Evolutionary conservation across 92 coral and sea anemone species (phyloP).

Genomic region (Pocillopora grandis): DNA sequence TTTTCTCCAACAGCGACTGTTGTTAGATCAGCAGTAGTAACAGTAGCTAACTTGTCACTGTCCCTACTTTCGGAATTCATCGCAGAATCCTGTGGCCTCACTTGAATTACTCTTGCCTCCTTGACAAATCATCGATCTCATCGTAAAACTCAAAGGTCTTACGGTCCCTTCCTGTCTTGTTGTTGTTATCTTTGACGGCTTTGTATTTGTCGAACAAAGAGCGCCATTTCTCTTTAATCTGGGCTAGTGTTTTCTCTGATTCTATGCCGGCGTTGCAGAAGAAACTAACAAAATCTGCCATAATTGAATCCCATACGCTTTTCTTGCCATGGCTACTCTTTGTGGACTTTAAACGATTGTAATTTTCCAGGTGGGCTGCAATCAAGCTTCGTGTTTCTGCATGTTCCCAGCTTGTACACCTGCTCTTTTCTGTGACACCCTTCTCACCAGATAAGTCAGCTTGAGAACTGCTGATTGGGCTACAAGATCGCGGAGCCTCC

Average conservation of each 20-base stretch:
- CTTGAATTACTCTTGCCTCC: slow-evolving; percentile 1
- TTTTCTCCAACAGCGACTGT: too few species aligned
- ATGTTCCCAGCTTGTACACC: slow-evolving; percentile 23
- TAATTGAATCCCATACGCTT: slow-evolving; percentile 4
- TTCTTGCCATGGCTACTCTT: slow-evolving; percentile 25
- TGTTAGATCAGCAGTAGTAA: too few species aligned
- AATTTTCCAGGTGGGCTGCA: background rate
- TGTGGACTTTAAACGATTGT: slow-evolving; percentile 6
- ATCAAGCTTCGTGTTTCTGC: slow-evolving; percentile 19
- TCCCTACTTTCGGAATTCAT: slow-evolving; percentile 6
- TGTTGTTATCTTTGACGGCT: slow-evolving; percentile 5
- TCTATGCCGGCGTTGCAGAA: slow-evolving; percentile 1
- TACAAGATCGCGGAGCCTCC: too few species aligned
- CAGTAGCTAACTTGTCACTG: background rate
- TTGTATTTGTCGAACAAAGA: slow-evolving; percentile 36
- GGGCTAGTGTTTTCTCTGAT: background rate
- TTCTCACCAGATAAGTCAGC: too few species aligned
- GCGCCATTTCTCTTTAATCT: slow-evolving; percentile 33
- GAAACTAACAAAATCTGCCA: background rate
- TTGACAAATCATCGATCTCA: background rate
- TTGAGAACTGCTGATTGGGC: too few species aligned
- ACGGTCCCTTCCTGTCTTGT: slow-evolving; percentile 22
- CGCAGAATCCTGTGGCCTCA: background rate
- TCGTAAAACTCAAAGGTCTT: slow-evolving; percentile 37
- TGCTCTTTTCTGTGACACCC: too few species aligned